phyloP scores from a whole-genome alignment of 2,113 vertebrate genomes.

The Leiothrix lutea region DNA sequence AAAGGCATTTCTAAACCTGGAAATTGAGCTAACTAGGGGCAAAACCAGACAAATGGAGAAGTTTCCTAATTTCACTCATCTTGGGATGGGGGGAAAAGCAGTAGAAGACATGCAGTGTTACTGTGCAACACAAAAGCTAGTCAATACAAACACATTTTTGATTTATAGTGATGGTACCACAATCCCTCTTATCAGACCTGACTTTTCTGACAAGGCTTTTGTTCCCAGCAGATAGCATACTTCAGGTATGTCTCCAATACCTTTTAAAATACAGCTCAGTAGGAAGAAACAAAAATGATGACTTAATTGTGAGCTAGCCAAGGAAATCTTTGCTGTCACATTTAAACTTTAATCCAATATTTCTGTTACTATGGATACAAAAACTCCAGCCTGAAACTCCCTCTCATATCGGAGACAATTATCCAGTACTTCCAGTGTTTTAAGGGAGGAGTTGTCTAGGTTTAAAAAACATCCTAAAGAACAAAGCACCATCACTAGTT shows the following conservation, averaged over 20 bases:
- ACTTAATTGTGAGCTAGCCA: not conserved
- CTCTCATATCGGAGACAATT: not conserved
- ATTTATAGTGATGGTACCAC: constrained; percentile 42
- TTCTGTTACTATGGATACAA: constrained; percentile 7
- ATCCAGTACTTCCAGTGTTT: constrained; percentile 36
- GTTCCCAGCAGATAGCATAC: constrained; percentile 7
- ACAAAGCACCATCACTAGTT: not conserved
- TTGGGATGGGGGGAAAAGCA: not conserved
- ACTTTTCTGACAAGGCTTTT: constrained; percentile 19
- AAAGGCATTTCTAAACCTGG: not conserved
- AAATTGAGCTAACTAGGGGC: not conserved
- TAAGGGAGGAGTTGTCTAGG: not conserved
- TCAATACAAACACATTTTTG: constrained; percentile 1
- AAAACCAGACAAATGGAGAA: not conserved
- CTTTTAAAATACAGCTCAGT: constrained; percentile 22
- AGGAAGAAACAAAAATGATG: constrained; percentile 10
- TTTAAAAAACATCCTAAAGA: not conserved
- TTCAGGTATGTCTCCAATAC: not conserved
- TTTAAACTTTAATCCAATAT: not conserved
- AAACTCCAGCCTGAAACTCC: constrained; percentile 3
- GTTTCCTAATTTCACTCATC: not conserved
- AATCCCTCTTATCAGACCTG: not conserved
- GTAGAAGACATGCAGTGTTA: constrained; percentile 29
- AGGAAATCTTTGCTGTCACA: constrained; percentile 23
- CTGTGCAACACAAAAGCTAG: constrained; percentile 44